These are phyloP conservation scores for Pangasius krempfi DNA, from an alignment of 2,797 vertebrate genomes.

Conservation along the genomic window DNA sequence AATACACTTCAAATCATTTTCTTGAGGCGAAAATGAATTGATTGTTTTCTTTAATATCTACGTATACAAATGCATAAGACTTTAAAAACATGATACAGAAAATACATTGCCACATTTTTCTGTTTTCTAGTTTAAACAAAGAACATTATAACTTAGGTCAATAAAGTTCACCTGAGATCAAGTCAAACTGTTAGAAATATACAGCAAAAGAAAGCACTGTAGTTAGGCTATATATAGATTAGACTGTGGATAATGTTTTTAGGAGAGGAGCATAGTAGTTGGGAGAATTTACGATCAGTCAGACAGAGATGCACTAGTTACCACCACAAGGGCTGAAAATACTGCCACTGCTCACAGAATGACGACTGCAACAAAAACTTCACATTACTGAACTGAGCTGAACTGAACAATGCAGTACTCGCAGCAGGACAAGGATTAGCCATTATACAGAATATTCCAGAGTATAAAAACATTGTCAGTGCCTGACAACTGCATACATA, in stretches of 20 bases:
- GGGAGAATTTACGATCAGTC: slow-evolving; percentile 38
- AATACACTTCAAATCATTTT: background rate
- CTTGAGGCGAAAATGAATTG: slow-evolving; percentile 38
- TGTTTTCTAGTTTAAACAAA: slow-evolving; percentile 68
- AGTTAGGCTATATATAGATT: slow-evolving; percentile 44
- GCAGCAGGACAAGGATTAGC: slow-evolving; percentile 62
- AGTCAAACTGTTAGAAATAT: slow-evolving; percentile 62
- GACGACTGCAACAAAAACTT: slow-evolving; percentile 63
- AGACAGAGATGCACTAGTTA: slow-evolving; percentile 53
- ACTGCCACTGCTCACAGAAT: slow-evolving; percentile 62
- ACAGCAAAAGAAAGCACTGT: slow-evolving; percentile 47
- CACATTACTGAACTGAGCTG: slow-evolving; percentile 62
- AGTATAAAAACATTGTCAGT: slow-evolving; percentile 58
- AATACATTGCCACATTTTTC: slow-evolving; percentile 73
- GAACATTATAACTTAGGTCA: slow-evolving; percentile 70
- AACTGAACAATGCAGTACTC: slow-evolving; percentile 46
- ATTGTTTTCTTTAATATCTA: slow-evolving; percentile 72
- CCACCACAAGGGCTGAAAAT: slow-evolving; percentile 61
- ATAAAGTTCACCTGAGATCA: slow-evolving; percentile 80
- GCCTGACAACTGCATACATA: slow-evolving; percentile 65
- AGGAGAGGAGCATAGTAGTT: slow-evolving; percentile 41
- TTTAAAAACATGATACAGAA: slow-evolving; percentile 72
- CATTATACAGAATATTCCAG: slow-evolving; percentile 63
- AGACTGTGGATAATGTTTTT: slow-evolving; percentile 36
- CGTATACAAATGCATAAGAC: slow-evolving; percentile 74